Conservation (phyloP, 2,888 invertebrate genomes). For the Rhorus exstirpatorius region DNA sequence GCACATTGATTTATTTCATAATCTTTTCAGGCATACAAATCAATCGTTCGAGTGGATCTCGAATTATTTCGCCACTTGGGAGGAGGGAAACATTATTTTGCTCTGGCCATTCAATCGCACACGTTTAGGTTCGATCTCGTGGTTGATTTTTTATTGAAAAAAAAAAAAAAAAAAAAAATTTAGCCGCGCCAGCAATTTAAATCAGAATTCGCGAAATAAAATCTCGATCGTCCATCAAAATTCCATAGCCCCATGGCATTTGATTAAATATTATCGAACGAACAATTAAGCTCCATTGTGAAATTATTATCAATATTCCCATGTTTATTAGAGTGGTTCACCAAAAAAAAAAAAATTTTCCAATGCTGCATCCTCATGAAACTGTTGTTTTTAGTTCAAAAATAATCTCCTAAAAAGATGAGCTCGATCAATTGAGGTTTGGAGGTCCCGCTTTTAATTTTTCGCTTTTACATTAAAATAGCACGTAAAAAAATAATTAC, state of each 20-base stretch:
- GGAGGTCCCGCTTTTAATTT: too few relatives aligned
- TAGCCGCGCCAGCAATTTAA: too few relatives aligned
- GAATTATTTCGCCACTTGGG: conserved; percentile 16
- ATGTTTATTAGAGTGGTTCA: too few relatives aligned
- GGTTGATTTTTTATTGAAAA: neutral
- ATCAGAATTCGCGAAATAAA: neutral
- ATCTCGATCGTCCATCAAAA: neutral
- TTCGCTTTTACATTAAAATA: too few relatives aligned
- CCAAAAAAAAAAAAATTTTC: too few relatives aligned
- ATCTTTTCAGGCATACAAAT: conserved; percentile 43
- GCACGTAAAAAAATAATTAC: too few relatives aligned
- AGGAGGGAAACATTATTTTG: neutral
- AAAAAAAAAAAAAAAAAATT: too few relatives aligned
- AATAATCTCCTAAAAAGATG: too few relatives aligned
- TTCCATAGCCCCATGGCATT: conserved; percentile 2
- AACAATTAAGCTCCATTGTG: conserved; percentile 3
- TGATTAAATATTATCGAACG: conserved; percentile 3
- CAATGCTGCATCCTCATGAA: too few relatives aligned
- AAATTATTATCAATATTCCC: conserved; percentile 18
- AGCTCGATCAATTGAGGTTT: too few relatives aligned
- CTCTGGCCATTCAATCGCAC: neutral
- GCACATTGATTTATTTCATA: conserved; percentile 58
- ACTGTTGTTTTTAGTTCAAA: too few relatives aligned
- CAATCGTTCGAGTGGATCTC: conserved; percentile 32
- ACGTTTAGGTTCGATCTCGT: neutral